Evolutionary conservation across 2,797 vertebrate species (phyloP).

Genomic region (Telmatherina bonti): DNA sequence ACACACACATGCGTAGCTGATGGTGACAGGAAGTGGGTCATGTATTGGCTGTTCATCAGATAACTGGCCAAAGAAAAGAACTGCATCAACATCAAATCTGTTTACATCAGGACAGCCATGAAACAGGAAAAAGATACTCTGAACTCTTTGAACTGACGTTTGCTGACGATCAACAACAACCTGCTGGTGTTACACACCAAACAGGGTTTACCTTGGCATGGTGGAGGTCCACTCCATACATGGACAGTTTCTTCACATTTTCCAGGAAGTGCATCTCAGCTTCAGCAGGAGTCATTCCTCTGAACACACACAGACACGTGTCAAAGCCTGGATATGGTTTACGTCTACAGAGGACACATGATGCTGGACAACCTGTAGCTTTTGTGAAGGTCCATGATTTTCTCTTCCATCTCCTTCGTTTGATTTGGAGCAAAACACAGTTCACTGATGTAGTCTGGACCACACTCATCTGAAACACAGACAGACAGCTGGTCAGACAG

Average conservation of each 20-base stretch:
- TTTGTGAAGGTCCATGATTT: constrained; percentile 93
- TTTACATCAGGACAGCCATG: no score
- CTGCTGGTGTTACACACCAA: no score
- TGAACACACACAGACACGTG: constrained; percentile 59
- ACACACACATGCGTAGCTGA: constrained; percentile 5
- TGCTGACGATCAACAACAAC: no score
- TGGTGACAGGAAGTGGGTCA: constrained; percentile 35
- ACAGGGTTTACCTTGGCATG: constrained; percentile 90
- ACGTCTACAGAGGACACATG: accelerated
- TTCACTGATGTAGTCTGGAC: constrained; percentile 88
- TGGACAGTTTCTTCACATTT: constrained; percentile 96
- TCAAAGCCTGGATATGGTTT: not conserved
- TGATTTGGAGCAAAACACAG: constrained; percentile 94
- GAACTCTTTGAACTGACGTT: no score
- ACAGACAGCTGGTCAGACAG: not conserved
- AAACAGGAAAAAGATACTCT: no score
- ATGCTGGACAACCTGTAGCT: constrained; percentile 84
- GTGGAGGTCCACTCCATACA: constrained; percentile 98
- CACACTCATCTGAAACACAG: constrained; percentile 83
- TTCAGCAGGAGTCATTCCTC: constrained; percentile 95
- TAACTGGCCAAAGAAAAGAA: constrained; percentile 1
- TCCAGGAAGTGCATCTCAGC: constrained; percentile 97
- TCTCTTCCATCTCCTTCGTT: constrained; percentile 95
- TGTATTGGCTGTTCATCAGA: constrained; percentile 25
- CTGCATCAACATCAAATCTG: not conserved